Evolutionary conservation across 2,888 invertebrate genomes (phyloP), one percentile per base, ranked within the genome.

Genomic region (Oxycera nigricornis): DNA sequence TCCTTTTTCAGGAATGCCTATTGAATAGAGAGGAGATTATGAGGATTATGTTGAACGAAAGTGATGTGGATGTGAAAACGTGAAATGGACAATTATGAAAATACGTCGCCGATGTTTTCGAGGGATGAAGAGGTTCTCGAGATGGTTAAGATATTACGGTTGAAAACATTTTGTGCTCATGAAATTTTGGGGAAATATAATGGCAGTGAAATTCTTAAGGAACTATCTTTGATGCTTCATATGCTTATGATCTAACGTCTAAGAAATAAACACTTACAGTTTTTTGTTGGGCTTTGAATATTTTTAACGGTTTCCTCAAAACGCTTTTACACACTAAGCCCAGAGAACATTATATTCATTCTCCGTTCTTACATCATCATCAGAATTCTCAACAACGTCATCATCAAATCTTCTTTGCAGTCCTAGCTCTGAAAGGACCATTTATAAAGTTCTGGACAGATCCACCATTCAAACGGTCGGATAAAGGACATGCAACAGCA

Each of bases 401-500:
- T n/a, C n/a, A n/a, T n/a, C 17, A 59, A 22, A n/a, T 50, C 55
- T 20, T 11, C 24, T n/a, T 11, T 57, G 26, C 14, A 28, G 24
- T 28, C 9, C 2, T 59, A 28, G 35, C 6, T 24, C 14, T 17
- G 22, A 17, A 55, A 70, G 70, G 4, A 52, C 52, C 67, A 28
- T 30, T 28, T 46, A 50, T 9, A 30, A 31, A 31, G 14, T 55
- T 70, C 55, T 70, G 70, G 70, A 55, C 55, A 70, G 55, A 70
- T 22, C 55, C 17, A 22, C 30, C n/a, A 70, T n/a, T 22, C 22
- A 70, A 70, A 70, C 52, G 31, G 9, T 55, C 6, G 20, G 24
- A 70, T 70, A 55, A 70, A 55, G 46, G 52, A 17, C 26, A 17
- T 14, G 39, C 59, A 75, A 72, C 77, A 78, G 76, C 76, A 76